Conservation (phyloP, 1,140 invertebrate species). For the Periplaneta americana region DNA sequence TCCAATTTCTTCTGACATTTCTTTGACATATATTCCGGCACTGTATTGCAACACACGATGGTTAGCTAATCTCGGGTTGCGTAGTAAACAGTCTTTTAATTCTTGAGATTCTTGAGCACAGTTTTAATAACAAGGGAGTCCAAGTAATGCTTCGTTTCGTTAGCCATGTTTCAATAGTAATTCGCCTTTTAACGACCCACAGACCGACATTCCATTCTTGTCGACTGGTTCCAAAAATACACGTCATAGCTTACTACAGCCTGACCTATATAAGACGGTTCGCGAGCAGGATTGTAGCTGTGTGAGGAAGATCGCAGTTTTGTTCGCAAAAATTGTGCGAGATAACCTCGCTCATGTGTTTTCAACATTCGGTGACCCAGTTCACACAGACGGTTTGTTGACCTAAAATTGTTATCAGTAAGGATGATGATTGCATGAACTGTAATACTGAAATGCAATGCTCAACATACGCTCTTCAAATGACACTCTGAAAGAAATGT, state of each 20-base stretch:
- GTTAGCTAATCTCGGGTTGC: no score
- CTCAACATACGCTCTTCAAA: no score
- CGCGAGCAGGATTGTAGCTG: background rate
- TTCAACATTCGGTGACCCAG: background rate
- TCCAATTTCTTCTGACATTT: no score
- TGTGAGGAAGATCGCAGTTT: no score
- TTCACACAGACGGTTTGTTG: background rate
- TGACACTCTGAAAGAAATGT: no score
- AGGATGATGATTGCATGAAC: no score
- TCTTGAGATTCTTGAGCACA: no score
- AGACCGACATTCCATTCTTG: background rate
- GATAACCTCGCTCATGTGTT: background rate
- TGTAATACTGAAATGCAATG: no score
- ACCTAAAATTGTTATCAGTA: background rate
- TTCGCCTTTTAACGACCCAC: background rate
- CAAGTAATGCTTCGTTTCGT: background rate
- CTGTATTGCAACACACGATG: no score
- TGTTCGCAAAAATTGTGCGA: background rate
- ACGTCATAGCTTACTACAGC: background rate
- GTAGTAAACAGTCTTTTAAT: no score
- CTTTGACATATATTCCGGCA: no score
- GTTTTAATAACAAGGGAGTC: background rate
- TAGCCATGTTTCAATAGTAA: background rate
- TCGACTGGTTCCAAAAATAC: background rate
- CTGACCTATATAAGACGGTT: background rate